Base-by-base conservation (phyloP, 2,888 invertebrate genomes). In the Drosophila hawaiiensis region DNA sequence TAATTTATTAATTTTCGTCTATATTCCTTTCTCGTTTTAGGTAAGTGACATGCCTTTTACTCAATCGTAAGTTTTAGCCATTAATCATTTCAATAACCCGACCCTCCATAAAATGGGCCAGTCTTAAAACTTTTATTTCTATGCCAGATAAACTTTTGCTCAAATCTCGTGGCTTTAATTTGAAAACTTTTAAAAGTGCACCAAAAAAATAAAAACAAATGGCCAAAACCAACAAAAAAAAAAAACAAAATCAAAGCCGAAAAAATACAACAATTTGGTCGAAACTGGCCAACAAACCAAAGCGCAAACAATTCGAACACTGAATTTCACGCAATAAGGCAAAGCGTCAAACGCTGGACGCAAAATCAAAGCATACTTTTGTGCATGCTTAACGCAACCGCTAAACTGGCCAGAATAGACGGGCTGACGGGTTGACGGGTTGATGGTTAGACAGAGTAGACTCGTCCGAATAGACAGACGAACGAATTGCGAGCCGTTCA, bases 311-410 rank as follows among this genome's bases (percentile, higher is more conserved):
- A 78, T 83, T 83, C 90, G 89, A 86, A 89, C 74, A 76, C 67
- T 63, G 79, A 87, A 85, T 89, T 87, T 84, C 89, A 82, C 76
- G 82, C 84, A 89, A 81, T 81, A 80, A 68, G 61, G 66, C 76
- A 61, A 75, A 74, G 70, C 77, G 84, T 82, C 82, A 78, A 83
- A 69, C 65, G 76, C 67, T 43, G 65, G 55, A 49, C 70, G 63
- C 58, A 84, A 89, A 86, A 86, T 86, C 86, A 86, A 86, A 86
- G 86, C 90, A 86, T 86, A 83, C 66, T 90, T 90, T 65, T 70
- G 60, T 74, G 80, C 73, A 75, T 89, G 80, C 79, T 80, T 68
- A 68, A 78, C 77, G 75, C 85, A 84, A 90, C 90, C 86, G 78
- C 89, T 84, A 85, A 89, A 78, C 86, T 80, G 86, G 71, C 73